Evolutionary conservation across 2,113 vertebrate genomes (phyloP), one percentile per base, ranked within the genome.

Genomic region (Axis porcinus): DNA sequence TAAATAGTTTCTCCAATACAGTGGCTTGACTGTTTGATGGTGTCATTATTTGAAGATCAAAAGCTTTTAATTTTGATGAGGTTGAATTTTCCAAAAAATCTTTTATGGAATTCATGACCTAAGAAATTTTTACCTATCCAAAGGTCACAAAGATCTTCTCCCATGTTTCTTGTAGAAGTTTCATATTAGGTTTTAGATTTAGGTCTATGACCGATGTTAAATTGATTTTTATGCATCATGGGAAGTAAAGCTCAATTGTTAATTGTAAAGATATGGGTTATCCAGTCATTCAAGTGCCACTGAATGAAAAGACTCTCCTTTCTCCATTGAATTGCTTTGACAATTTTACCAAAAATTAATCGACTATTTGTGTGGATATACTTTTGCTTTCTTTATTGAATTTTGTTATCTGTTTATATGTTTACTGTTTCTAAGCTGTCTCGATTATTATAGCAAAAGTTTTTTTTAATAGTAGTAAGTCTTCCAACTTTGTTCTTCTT

Each of bases 31-130:
- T 86, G 91, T 95, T 47, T 60, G 23, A 64, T 78, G 33, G 30
- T 90, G 7, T 78, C 45, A 62, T 92, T 27, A 45, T 54, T 79
- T 27, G 54, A 84, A 95, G 81, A 87, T 55, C 27, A 86, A 93
- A 89, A 89, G 12, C 15, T 86, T 89, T 95, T 64, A 40, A 89
- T 92, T 91, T 94, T 92, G 54, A 92, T 40, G 27, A 92, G 14
- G 21, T 50, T 17, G 3, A 70, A 36, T 17, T 74, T 85, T 57
- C 52, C 45, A 40, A 70, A 82, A 85, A 47, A 6, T 15, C 47
- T 33, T 67, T 79, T 40, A 25, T 13, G 17, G 25, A 78, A 36
- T 92, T 96, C 45, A 5, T 64, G 43, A 87, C 33, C 23, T 84
- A 88, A 78, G 25, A 94, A 33, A 78, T 19, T 88, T 97, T 97